Evolutionary conservation across 2,888 invertebrate species (phyloP), one percentile per base, ranked within the genome.

Genomic region (Dugesia japonica): DNA sequence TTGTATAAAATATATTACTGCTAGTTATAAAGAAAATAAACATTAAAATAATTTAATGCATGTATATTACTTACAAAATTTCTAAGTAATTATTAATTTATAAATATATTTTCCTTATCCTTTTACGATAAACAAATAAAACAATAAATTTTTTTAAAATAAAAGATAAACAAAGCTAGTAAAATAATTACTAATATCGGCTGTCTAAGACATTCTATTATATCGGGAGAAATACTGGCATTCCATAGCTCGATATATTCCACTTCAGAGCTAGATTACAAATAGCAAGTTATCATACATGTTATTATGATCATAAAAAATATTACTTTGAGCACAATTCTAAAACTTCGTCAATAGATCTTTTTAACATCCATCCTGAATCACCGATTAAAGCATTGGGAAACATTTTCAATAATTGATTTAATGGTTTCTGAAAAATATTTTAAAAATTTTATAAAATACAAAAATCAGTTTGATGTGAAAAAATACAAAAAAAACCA

Each of bases 311-410:
- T n/a, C n/a, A n/a, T n/a, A n/a, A n/a, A 9, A 38, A 38, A 38
- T 13, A 17, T 56, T 23, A 56, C 56, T 56, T 56, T n/a, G 56
- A 20, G 56, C 56, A 56, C n/a, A 56, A 23, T 20, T 56, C 56
- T n/a, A 56, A 56, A 4, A 56, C 56, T 20, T 56, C 56, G 23
- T 56, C 56, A n/a, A 56, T 56, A 56, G 56, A 56, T 56, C 56
- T 4, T 23, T 23, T 56, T n/a, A 56, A n/a, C 7, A 56, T 56
- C 56, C 56, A 56, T 56, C 56, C 56, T n/a, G 56, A n/a, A 56
- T 56, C 56, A 1, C 56, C 56, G 56, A 56, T 56, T n/a, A 56
- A n/a, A n/a, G 56, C 56, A n/a, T 56, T 56, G 7, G 56, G 56
- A 56, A 56, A 56, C 23, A 56, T 13, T 56, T 56, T 56, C 17